Conservation (phyloP, 2,113 vertebrate species). For the Pituophis catenifer region DNA sequence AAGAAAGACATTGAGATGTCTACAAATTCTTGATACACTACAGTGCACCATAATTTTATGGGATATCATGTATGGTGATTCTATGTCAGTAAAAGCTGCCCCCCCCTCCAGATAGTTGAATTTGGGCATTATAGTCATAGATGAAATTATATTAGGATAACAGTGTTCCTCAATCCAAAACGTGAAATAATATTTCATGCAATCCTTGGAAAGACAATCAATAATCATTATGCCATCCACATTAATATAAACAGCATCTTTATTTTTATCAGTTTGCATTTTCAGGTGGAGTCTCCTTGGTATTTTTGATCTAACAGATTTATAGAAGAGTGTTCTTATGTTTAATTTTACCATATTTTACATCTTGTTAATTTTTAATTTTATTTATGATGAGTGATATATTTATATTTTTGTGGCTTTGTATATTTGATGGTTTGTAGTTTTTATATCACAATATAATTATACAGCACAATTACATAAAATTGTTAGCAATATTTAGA, state of each 20-base stretch:
- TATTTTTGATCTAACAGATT: too few relatives aligned
- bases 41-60: too few relatives aligned
- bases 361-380: background rate
- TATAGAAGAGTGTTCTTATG: too few relatives aligned
- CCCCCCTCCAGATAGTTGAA: background rate
- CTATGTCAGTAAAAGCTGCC: too few relatives aligned
- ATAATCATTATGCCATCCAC: too few relatives aligned
- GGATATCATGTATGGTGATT: too few relatives aligned
- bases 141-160: background rate
- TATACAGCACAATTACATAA: background rate
- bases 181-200: background rate
- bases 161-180: background rate
- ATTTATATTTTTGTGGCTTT: background rate
- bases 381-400: background rate
- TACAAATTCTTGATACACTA: too few relatives aligned
- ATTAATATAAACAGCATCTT: background rate
- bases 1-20: too few relatives aligned
- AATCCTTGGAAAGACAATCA: background rate
- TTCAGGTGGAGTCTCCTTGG: too few relatives aligned
- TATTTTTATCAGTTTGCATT: background rate
- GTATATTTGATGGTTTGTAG: background rate
- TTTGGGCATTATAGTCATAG: background rate
- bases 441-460: conserved; percentile 11
- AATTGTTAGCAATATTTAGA: background rate
- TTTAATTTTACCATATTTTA: too few relatives aligned